phyloP scores from a whole-genome alignment of 2,797 vertebrate genomes.

The Peromyscus eremicus region DNA sequence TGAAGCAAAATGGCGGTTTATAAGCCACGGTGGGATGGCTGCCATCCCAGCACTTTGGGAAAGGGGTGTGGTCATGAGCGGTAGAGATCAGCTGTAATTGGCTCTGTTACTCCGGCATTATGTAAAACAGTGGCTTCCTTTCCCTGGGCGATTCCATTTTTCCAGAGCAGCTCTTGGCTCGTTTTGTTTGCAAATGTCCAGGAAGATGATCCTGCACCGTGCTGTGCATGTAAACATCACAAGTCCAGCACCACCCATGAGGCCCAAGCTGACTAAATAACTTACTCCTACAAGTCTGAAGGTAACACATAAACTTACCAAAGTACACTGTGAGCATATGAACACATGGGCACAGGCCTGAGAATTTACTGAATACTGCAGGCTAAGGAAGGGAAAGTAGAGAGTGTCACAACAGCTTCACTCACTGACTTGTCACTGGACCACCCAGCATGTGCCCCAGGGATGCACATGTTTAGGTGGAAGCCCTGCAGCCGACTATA shows the following conservation, averaged over 20 bases:
- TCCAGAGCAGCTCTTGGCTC: background rate
- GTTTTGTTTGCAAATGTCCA: background rate
- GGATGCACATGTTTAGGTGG: background rate
- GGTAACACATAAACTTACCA: background rate
- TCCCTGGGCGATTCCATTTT: background rate
- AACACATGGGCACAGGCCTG: background rate
- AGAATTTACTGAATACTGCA: background rate
- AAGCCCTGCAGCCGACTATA: too few relatives aligned
- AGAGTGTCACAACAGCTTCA: background rate
- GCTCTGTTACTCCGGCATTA: too few relatives aligned
- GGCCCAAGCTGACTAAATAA: background rate
- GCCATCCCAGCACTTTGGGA: background rate
- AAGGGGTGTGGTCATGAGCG: too few relatives aligned
- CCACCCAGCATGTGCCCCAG: too few relatives aligned
- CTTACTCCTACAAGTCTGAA: background rate
- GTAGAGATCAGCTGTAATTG: background rate
- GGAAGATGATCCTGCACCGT: background rate
- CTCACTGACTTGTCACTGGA: background rate
- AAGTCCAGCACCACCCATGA: background rate
- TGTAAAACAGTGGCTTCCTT: background rate
- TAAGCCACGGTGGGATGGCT: background rate
- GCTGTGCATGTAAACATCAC: background rate
- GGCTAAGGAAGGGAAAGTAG: background rate
- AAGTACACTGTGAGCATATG: background rate
- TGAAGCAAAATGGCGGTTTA: background rate